A percentile compares a stretch with the other conserved stretches of the same genome.
Evolutionary conservation across 2,888 invertebrate species (phyloP).

Genomic region (Ectobius pallidus): DNA sequence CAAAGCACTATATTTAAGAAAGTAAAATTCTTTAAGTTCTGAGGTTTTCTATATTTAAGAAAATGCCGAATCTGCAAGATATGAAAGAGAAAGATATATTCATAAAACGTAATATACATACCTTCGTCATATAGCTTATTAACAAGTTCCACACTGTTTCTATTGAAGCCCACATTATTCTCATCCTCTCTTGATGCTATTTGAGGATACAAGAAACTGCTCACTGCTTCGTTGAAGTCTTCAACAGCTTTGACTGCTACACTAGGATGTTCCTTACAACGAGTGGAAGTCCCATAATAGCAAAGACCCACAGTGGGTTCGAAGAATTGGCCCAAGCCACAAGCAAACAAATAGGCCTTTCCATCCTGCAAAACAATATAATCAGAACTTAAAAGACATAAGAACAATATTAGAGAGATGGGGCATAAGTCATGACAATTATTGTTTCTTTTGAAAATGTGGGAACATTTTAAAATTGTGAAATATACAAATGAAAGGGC

Average conservation of each 20-base stretch:
- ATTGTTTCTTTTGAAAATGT: too few species aligned
- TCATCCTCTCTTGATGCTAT: background rate
- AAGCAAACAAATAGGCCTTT: constrained; percentile 62
- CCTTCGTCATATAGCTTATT: background rate
- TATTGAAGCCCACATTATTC: background rate
- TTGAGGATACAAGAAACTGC: constrained; percentile 7
- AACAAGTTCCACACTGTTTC: background rate
- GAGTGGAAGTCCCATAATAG: constrained; percentile 54
- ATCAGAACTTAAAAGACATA: too few species aligned
- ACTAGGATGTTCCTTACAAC: constrained; percentile 12
- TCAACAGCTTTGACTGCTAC: background rate
- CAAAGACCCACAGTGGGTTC: constrained; percentile 66
- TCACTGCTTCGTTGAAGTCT: constrained; percentile 7
- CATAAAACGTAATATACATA: too few species aligned
- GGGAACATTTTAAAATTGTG: too few species aligned
- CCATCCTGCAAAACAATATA: constrained; percentile 52
- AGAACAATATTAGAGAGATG: too few species aligned
- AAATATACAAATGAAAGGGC: too few species aligned
- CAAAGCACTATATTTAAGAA: too few species aligned
- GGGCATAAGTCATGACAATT: too few species aligned
- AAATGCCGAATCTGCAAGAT: too few species aligned
- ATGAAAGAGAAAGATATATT: too few species aligned
- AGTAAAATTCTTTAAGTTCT: too few species aligned
- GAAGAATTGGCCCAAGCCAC: constrained; percentile 64
- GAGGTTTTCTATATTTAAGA: too few species aligned